Evolutionary conservation across 2,797 vertebrate species (phyloP).

Genomic region (Argya squamiceps): DNA sequence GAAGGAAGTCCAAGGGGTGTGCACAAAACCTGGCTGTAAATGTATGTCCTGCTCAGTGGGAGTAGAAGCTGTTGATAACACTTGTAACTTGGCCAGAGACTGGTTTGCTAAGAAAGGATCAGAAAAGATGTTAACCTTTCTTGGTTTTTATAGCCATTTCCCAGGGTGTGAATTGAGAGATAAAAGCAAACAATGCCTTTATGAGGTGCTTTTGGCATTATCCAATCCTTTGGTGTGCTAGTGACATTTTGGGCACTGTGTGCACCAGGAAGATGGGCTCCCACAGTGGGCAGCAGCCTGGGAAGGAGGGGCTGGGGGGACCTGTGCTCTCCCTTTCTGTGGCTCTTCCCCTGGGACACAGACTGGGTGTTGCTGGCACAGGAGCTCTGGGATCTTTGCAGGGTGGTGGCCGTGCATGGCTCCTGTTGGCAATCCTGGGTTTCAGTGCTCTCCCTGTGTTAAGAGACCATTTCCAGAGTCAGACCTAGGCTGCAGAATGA

Average conservation of each 20-base stretch:
- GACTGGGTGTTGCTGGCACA: neutral
- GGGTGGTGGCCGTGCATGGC: rapidly evolving
- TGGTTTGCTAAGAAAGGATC: neutral
- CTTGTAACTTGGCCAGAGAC: neutral
- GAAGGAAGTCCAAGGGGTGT: neutral
- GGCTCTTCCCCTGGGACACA: neutral
- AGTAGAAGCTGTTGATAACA: neutral
- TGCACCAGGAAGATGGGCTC: neutral
- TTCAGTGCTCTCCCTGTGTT: neutral
- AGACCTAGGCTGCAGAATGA: neutral
- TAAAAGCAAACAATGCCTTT: neutral
- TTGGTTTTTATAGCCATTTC: neutral
- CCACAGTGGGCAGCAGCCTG: rapidly evolving
- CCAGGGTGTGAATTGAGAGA: neutral
- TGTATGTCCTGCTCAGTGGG: neutral
- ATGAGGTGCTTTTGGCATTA: neutral
- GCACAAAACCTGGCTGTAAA: neutral
- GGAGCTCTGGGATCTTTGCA: neutral
- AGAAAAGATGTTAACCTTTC: neutral
- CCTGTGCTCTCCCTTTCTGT: neutral
- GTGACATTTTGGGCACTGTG: rapidly evolving
- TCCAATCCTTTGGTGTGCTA: neutral
- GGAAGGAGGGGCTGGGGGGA: neutral
- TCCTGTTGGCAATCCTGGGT: neutral
- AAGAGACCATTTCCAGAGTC: neutral